Percentiles rank a stretch among this genome's conserved stretches.
phyloP scores from a whole-genome alignment of 2,113 vertebrate genomes.

The Phaethon lepturus region DNA sequence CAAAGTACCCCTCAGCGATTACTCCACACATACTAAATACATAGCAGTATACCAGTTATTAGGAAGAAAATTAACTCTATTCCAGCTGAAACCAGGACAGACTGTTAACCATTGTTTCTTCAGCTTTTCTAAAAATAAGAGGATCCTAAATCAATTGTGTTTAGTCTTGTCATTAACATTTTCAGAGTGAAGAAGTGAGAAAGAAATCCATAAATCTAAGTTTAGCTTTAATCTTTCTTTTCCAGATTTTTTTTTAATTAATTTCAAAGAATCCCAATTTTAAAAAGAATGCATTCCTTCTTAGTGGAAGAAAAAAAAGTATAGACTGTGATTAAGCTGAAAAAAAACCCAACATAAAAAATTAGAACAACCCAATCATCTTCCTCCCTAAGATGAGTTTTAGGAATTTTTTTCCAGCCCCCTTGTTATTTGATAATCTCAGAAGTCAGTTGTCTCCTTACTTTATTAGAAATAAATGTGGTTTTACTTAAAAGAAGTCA shows the following conservation, averaged over 20 bases:
- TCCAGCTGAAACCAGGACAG: too few relatives aligned
- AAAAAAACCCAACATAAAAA: background rate
- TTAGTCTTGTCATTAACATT: background rate
- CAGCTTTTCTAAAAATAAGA: background rate
- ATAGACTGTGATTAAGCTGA: background rate
- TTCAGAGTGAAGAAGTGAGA: background rate
- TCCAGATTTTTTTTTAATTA: too few relatives aligned
- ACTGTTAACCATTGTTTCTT: background rate
- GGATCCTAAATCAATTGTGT: background rate
- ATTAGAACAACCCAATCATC: background rate
- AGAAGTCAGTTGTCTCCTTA: background rate
- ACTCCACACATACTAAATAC: too few relatives aligned
- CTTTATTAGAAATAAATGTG: background rate
- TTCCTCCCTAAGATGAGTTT: fast-evolving
- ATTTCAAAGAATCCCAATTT: background rate
- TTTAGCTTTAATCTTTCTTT: background rate
- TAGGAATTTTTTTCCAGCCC: background rate
- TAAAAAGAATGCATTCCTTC: background rate
- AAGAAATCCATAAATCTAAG: background rate
- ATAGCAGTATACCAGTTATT: too few relatives aligned
- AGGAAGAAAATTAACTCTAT: too few relatives aligned
- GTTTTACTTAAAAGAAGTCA: background rate
- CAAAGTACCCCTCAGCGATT: too few relatives aligned
- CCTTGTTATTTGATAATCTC: background rate
- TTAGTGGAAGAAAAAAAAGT: background rate